phyloP scores from a whole-genome alignment of 2,113 vertebrate genomes.

The Tachysurus fulvidraco region DNA sequence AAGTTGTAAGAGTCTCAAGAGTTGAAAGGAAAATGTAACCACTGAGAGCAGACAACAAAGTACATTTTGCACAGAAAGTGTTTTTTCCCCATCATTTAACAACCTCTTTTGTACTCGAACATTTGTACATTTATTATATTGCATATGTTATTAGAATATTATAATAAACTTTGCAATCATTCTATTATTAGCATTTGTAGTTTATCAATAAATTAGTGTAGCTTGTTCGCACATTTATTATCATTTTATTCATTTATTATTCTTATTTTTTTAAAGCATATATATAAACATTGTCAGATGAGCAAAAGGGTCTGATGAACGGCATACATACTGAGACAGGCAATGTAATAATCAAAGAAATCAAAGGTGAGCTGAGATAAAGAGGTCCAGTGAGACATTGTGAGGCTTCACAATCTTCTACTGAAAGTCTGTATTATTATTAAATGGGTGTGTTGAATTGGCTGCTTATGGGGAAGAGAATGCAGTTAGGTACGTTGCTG shows the following conservation, averaged over 20 bases:
- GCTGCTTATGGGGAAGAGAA: background rate
- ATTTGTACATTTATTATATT: background rate
- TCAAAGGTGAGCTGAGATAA: background rate
- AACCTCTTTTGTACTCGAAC: background rate
- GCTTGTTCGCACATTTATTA: background rate
- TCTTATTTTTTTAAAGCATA: too few relatives aligned
- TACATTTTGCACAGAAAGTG: slow-evolving; percentile 15
- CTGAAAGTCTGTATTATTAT: background rate
- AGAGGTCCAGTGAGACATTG: background rate
- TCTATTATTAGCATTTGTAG: background rate
- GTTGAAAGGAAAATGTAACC: background rate
- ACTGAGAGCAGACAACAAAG: slow-evolving; percentile 16
- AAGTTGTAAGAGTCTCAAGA: background rate
- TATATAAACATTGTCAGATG: background rate
- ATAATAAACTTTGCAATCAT: background rate
- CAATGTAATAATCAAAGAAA: background rate
- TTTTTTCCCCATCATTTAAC: background rate
- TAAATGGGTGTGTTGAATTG: too few relatives aligned
- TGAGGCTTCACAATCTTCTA: too few relatives aligned
- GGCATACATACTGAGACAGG: background rate
- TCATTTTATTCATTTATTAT: too few relatives aligned
- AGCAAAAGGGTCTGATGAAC: background rate
- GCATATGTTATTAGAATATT: background rate
- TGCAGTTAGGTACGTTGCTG: background rate
- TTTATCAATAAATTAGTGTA: background rate